A percentile compares a stretch with the other conserved stretches of the same genome.
These are phyloP conservation scores for Artemisiospiza belli DNA, from an alignment of 2,113 vertebrate genomes.

Conservation along the genomic window DNA sequence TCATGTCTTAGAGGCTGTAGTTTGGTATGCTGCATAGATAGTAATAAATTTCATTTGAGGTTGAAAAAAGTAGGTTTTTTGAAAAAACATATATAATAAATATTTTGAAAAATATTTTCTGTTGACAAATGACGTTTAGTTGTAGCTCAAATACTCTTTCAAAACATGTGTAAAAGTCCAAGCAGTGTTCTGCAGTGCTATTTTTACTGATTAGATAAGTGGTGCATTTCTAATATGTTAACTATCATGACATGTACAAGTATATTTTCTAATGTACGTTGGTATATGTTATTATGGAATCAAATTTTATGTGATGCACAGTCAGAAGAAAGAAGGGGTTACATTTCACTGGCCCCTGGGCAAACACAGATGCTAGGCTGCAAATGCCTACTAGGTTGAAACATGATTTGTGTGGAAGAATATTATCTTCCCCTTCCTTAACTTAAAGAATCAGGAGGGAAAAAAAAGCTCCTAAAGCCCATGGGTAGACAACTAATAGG, in stretches of 20 bases:
- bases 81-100: no score
- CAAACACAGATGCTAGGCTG: background rate
- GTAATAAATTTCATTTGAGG: background rate
- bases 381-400: background rate
- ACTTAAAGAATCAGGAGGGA: background rate
- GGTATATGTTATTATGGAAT: background rate
- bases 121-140: background rate
- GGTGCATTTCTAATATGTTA: background rate
- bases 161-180: background rate
- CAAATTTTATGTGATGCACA: background rate
- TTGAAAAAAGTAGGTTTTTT: background rate
- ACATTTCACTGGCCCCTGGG: background rate
- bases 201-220: background rate
- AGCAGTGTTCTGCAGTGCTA: background rate
- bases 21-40: background rate
- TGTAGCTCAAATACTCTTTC: background rate
- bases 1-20: background rate
- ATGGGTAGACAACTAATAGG: background rate
- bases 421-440: background rate
- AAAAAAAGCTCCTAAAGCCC: background rate
- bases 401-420: background rate
- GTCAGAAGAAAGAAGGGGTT: background rate
- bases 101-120: background rate
- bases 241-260: background rate
- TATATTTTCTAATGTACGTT: background rate